A percentile compares a stretch with the other conserved stretches of the same genome.
phyloP scores from a whole-genome alignment of 2,113 vertebrate species.

The Eulemur macaco region DNA sequence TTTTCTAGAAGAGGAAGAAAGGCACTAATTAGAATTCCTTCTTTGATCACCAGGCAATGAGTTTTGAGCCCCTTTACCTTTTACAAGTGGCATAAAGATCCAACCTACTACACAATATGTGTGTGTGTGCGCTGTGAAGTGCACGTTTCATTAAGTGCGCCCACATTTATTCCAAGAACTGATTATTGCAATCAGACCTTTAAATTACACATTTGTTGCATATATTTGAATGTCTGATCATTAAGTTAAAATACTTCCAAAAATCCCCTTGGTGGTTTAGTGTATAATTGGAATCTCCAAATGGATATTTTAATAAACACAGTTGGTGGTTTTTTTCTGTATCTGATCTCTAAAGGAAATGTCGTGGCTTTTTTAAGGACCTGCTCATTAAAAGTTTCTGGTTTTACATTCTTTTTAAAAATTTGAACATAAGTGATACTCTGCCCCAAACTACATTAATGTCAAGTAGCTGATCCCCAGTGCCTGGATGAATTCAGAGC shows the following conservation, averaged over 20 bases:
- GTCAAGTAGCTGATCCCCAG: conserved; percentile 20
- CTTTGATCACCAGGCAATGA: not conserved
- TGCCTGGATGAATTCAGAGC: not conserved
- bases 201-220: conserved; percentile 78
- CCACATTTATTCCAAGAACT: conserved; percentile 74
- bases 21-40: not conserved
- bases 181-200: conserved; percentile 80
- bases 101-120: not conserved
- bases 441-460: conserved; percentile 28
- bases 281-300: conserved; percentile 75
- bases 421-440: conserved; percentile 41
- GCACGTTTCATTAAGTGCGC: conserved; percentile 58
- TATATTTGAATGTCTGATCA: conserved; percentile 81
- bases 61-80: conserved; percentile 11
- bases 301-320: conserved; percentile 76
- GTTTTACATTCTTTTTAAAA: conserved; percentile 39
- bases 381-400: conserved; percentile 72
- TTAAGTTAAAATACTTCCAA: conserved; percentile 77
- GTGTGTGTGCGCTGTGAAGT: conserved; percentile 11
- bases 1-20: conserved; percentile 32
- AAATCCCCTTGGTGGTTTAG: conserved; percentile 69
- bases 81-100: conserved; percentile 1
- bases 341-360: conserved; percentile 68
- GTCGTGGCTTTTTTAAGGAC: conserved; percentile 59
- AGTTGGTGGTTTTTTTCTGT: conserved; percentile 51